phyloP scores from a whole-genome alignment of 2,113 vertebrate genomes.

The Sebastes fasciatus region DNA sequence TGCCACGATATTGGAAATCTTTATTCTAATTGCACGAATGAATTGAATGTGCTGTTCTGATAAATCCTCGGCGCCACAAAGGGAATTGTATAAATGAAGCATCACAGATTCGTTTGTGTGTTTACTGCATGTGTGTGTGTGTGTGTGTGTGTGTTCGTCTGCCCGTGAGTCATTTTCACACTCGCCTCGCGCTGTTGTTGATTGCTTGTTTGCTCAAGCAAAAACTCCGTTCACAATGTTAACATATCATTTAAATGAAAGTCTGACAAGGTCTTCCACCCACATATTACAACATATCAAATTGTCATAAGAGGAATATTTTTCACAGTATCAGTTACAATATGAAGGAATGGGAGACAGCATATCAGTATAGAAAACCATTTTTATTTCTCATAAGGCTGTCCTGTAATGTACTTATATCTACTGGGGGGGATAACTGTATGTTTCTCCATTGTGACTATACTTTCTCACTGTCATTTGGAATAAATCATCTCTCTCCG shows the following conservation, averaged over 20 bases:
- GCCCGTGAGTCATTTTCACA: slow-evolving; percentile 71
- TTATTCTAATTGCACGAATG: slow-evolving; percentile 83
- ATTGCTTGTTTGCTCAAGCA: slow-evolving; percentile 76
- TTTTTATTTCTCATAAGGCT: slow-evolving; percentile 84
- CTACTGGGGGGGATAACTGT: slow-evolving; percentile 78
- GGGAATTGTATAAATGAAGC: slow-evolving; percentile 80
- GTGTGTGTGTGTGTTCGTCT: slow-evolving; percentile 28
- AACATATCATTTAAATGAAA: slow-evolving; percentile 71
- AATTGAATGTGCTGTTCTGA: slow-evolving; percentile 76
- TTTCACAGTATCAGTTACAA: slow-evolving; percentile 53
- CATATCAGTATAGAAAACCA: slow-evolving; percentile 82
- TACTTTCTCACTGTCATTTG: slow-evolving; percentile 67
- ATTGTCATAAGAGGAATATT: slow-evolving; percentile 58
- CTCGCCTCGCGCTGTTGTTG: slow-evolving; percentile 52
- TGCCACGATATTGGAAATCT: slow-evolving; percentile 75
- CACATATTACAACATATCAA: slow-evolving; percentile 66
- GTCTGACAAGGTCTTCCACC: slow-evolving; percentile 62
- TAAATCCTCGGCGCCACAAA: slow-evolving; percentile 70
- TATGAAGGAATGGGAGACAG: slow-evolving; percentile 70
- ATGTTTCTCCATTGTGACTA: slow-evolving; percentile 69
- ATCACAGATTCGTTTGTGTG: slow-evolving; percentile 65
- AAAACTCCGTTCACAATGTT: slow-evolving; percentile 64
- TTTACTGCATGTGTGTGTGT: slow-evolving; percentile 42
- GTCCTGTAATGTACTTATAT: slow-evolving; percentile 79
- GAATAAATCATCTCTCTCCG: slow-evolving; percentile 62